These are phyloP conservation scores for Nomada fucata DNA, from an alignment of 2,888 invertebrate species.

Conservation along the genomic window DNA sequence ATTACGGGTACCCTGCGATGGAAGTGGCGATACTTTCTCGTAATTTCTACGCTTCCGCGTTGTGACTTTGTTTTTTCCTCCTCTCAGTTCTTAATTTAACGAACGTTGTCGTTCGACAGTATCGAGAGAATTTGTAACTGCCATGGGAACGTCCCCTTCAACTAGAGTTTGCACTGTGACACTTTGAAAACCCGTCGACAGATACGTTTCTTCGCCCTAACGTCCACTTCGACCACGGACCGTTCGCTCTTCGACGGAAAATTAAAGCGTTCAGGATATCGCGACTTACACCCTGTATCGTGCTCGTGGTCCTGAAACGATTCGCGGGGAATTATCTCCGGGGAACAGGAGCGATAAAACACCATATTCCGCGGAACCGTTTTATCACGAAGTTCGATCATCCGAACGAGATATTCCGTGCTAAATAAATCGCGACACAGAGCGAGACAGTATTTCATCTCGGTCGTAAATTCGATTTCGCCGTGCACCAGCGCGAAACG, in stretches of 20 bases:
- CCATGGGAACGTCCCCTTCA: neutral
- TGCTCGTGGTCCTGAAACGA: no score
- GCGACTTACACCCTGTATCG: no score
- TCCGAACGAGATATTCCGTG: no score
- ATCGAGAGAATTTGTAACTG: conserved; percentile 8
- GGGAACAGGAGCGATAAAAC: no score
- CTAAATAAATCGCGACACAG: no score
- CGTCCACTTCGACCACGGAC: neutral
- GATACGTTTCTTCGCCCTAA: neutral
- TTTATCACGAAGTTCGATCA: no score
- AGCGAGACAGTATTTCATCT: no score
- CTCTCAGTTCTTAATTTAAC: no score
- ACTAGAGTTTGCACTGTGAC: conserved; percentile 9
- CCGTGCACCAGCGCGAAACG: no score
- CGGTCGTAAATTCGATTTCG: no score
- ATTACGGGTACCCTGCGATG: conserved; percentile 40
- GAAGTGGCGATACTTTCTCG: neutral
- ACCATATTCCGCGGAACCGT: no score
- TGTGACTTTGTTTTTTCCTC: neutral
- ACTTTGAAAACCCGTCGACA: neutral
- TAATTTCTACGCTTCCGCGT: neutral
- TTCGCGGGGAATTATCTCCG: no score
- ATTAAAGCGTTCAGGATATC: neutral
- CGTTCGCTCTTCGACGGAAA: neutral
- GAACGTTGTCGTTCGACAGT: neutral